Base-by-base conservation (phyloP, 2,113 vertebrate genomes). In the Capreolus pygargus region DNA sequence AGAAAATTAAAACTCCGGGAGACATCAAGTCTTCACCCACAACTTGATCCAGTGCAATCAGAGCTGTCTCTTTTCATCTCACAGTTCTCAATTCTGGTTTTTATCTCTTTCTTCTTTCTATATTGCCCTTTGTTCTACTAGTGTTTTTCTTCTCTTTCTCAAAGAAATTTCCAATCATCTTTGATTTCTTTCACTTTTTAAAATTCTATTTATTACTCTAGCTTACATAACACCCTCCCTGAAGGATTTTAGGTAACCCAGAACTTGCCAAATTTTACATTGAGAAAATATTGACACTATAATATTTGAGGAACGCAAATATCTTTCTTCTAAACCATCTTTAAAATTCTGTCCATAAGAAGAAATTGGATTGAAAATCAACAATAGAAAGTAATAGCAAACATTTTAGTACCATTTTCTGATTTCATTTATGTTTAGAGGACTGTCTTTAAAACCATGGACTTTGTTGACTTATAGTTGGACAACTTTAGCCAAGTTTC, bases 271-370 rank as follows among this genome's bases (percentile, higher is more conserved):
- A 39, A 6, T 86, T 93, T 91, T 91, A 82, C 27, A 58, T 47
- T 60, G 30, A 47, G 21, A 64, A 86, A 93, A 55, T 25, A 54
- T 27, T 17, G 92, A 67, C 7, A 30, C 14, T 28, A 78, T 90
- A 74, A 39, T 93, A 52, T 76, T 94, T 89, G 94, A 89, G 33
- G 33, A 97, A 95, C 6, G 87, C 7, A 95, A 67, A 79, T 90
- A 54, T 15, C 1, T 74, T 91, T 45, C 50, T 91, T 89, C 43
- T 7, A 82, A 86, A 74, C 76, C 7, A 54, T 36, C 30, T 82
- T 91, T 61, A 86, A 91, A 91, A 84, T 81, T 81, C 13, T 57
- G 33, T 78, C 52, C 13, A 33, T 61, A 83, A 85, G 6, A 52
- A 83, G n/a, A 93, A 91, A 93, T 30, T 91, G 47, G n/a, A 78